These are phyloP conservation scores for Melanocharis versteri DNA, from an alignment of 2,113 vertebrate genomes.

Conservation along the genomic window DNA sequence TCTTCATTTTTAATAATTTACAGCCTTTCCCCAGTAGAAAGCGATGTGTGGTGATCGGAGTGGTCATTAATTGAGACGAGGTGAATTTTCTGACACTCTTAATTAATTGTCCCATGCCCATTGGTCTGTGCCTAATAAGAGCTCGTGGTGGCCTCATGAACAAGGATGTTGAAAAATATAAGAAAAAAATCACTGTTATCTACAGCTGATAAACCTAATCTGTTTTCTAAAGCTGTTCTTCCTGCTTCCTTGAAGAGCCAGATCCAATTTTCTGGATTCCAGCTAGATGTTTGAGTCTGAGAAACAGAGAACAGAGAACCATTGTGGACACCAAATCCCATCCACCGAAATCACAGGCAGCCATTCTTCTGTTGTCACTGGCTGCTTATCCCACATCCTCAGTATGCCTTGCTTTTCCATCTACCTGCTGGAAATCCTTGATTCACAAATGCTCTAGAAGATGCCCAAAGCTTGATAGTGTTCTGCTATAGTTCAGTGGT, in stretches of 20 bases:
- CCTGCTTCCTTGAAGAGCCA: neutral
- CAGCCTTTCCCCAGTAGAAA: neutral
- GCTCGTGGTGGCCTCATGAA: neutral
- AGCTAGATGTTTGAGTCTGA: neutral
- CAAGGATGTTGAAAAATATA: neutral
- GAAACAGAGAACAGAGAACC: neutral
- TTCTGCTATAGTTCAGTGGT: neutral
- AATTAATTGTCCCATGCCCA: neutral
- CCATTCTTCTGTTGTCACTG: neutral
- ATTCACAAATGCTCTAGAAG: neutral
- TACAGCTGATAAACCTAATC: neutral
- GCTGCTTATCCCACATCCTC: neutral
- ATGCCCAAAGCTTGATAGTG: neutral
- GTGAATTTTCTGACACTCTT: neutral
- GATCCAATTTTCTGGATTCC: neutral
- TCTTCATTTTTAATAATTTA: constrained; percentile 1
- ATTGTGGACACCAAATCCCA: neutral
- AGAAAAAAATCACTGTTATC: neutral
- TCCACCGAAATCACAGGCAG: neutral
- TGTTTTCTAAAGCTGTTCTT: neutral
- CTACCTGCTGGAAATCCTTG: neutral
- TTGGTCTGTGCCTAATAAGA: neutral
- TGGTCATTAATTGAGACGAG: neutral
- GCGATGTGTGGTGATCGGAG: neutral
- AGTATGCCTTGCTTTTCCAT: neutral